Percentiles rank a stretch among this genome's conserved stretches.
Conservation (phyloP, 2,888 invertebrate species). For the Pseudococcus jackbeardsleyi region DNA sequence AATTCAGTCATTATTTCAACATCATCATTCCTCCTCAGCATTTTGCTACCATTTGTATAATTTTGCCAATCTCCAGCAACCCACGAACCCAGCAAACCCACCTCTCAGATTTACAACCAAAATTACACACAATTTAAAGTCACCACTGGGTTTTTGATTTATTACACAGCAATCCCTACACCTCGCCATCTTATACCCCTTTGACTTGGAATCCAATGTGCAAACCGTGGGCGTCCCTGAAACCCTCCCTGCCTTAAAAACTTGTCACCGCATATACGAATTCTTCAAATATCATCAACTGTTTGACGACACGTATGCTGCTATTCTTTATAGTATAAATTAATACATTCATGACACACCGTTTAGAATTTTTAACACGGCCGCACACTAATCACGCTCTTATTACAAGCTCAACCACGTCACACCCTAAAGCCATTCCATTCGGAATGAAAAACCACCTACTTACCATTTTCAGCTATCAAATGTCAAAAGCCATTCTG, state of each 20-base stretch:
- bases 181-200: not conserved
- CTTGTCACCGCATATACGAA: not conserved
- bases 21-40: not conserved
- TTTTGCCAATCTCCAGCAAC: not conserved
- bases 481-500: constrained; percentile 64
- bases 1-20: not conserved
- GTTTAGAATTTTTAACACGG: constrained; percentile 42
- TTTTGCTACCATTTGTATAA: not conserved
- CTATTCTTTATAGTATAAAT: constrained; percentile 32
- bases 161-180: not conserved
- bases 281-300: constrained; percentile 9
- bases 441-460: constrained; percentile 62
- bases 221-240: not conserved
- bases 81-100: not conserved
- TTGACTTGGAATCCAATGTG: not conserved
- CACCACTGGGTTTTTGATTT: not conserved
- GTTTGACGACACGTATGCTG: not conserved
- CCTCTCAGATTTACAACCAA: not conserved
- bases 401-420: constrained; percentile 56
- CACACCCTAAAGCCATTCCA: constrained; percentile 49
- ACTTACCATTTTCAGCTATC: constrained; percentile 63
- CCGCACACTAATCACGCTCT: constrained; percentile 56
- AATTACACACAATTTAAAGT: not conserved
- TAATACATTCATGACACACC: constrained; percentile 48
- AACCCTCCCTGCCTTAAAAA: not conserved